Percentiles rank a stretch among this genome's conserved stretches.
Conservation (phyloP, 1,140 invertebrate species). For the Solen grandis region DNA sequence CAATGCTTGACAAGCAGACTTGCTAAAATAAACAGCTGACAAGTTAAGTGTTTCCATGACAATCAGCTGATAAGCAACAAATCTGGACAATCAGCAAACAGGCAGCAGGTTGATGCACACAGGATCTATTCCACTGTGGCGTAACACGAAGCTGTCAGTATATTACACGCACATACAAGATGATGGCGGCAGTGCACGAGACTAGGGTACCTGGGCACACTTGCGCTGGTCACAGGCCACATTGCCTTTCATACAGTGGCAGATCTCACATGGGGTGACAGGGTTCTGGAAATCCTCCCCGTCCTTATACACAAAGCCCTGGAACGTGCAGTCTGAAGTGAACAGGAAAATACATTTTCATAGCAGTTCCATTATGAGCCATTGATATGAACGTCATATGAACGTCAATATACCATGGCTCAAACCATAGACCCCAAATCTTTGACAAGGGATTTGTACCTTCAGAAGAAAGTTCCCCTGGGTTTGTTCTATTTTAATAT, state of each 20-base stretch:
- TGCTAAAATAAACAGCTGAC: too few relatives aligned
- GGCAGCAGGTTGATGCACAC: too few relatives aligned
- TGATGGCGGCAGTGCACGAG: too few relatives aligned
- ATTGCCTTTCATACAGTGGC: conserved; percentile 69
- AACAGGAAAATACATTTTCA: not conserved
- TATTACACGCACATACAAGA: too few relatives aligned
- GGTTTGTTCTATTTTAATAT: too few relatives aligned
- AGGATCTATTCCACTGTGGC: too few relatives aligned
- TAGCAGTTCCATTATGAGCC: not conserved
- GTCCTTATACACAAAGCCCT: conserved; percentile 64
- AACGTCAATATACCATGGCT: not conserved
- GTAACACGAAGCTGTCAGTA: too few relatives aligned
- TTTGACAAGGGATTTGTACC: not conserved
- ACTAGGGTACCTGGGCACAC: conserved; percentile 62
- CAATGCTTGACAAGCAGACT: too few relatives aligned
- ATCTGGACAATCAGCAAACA: too few relatives aligned
- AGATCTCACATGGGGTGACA: conserved; percentile 63
- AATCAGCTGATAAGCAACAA: too few relatives aligned
- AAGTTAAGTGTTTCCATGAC: too few relatives aligned
- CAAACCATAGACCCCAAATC: not conserved
- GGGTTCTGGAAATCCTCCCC: conserved; percentile 70
- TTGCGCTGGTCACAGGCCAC: conserved; percentile 64
- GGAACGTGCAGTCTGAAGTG: conserved; percentile 71
- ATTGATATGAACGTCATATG: not conserved
- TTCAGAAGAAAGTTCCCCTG: not conserved